Evolutionary conservation across 1,140 invertebrate genomes (phyloP), one percentile per base, ranked within the genome.

Genomic region (Drosophila fuyamai): DNA sequence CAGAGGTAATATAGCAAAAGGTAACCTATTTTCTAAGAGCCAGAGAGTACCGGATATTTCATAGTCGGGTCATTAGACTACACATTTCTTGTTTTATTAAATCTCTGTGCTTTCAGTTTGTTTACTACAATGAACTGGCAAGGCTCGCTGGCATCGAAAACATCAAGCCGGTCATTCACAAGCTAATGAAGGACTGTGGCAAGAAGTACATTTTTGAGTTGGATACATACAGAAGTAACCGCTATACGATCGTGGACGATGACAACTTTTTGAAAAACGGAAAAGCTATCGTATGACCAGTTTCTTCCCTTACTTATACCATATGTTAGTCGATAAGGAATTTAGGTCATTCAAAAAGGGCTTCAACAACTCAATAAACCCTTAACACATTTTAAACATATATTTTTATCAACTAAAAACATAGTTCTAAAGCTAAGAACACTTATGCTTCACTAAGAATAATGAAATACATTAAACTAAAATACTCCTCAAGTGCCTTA

Each of bases 61-160:
- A 10, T 10, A 38, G 29, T 32, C 29, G 7, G 6, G 5, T 32
- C 29, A 32, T 8, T 32, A 3, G 36, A 13, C 9, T 38, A 38
- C 8, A 32, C 10, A 38, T 54, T 32, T 41, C 56, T 57, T 40
- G 9, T 47, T 23, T 46, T 47, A 47, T 5, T 16, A 18, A 27
- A 0, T 27, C 6, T 36, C 2, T 14, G 1, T 2, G 14, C 13
- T 8, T 56, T 46, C 61, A 95, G 94, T 95, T 94, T 90, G 93
- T 93, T 12, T 97, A 97, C 90, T 96, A 96, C 92, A 94, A 95
- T 27, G 94, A 95, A 18, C 85, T 97, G 8, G 94, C 96, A 0
- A 90, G 93, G 5, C 94, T 95, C 50, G 95, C 95, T 0, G 93
- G 93, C 8, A 94, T 95, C 35, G 90, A 93, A 12, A 94, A 93